A percentile compares a stretch with the other conserved stretches of the same genome.
phyloP scores from a whole-genome alignment of 2,888 invertebrate genomes.

The Vandiemenella viatica region DNA sequence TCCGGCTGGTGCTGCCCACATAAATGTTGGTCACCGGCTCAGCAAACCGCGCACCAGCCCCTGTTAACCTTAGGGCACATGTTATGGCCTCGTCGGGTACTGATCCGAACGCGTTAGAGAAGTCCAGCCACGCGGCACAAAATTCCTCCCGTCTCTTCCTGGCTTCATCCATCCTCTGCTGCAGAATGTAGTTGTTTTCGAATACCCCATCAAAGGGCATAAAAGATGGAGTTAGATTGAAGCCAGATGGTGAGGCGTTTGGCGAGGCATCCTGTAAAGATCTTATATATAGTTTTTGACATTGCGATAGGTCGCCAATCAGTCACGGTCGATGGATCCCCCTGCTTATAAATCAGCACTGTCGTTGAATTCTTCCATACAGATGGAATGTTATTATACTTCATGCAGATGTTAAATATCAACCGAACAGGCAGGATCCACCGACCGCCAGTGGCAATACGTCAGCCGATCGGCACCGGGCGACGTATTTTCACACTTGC shows the following conservation, averaged over 20 bases:
- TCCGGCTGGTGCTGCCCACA: background rate
- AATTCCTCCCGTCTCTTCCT: background rate
- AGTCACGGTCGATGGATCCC: conserved; percentile 2
- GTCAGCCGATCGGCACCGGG: background rate
- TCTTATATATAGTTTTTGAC: conserved; percentile 16
- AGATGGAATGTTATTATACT: background rate
- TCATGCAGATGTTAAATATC: background rate
- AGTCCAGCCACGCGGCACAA: background rate
- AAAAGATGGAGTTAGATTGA: background rate
- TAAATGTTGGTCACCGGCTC: background rate
- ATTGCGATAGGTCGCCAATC: conserved; percentile 21
- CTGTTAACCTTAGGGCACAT: background rate
- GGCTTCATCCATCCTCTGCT: background rate
- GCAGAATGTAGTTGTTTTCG: background rate
- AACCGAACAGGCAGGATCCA: background rate
- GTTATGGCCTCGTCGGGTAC: background rate
- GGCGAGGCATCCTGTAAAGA: conserved; percentile 15
- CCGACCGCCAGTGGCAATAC: background rate
- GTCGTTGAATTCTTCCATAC: conserved; percentile 17
- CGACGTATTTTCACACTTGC: background rate
- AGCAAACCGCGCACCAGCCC: background rate
- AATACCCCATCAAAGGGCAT: background rate
- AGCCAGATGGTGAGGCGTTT: conserved; percentile 14
- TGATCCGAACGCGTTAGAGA: background rate
- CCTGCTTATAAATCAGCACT: conserved; percentile 19